phyloP scores from a whole-genome alignment of 2,113 vertebrate genomes.

The Boulengeromyrus knoepffleri region DNA sequence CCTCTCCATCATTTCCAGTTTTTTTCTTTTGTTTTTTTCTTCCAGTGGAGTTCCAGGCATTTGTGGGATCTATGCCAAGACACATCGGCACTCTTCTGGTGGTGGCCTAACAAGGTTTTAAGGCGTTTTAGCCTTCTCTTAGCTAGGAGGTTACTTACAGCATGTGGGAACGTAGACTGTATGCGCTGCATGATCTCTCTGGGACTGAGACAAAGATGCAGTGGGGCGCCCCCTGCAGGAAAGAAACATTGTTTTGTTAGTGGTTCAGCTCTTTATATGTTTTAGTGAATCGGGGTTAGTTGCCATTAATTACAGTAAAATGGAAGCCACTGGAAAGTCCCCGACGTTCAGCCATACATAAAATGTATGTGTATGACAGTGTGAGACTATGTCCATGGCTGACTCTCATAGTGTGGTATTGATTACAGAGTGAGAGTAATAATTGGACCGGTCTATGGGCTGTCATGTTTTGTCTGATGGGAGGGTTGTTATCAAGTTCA shows the following conservation, averaged over 20 bases:
- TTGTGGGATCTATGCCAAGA: not conserved
- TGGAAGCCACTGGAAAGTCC: not conserved
- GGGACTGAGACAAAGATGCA: not conserved
- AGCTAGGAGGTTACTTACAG: not conserved
- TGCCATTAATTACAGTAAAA: not conserved
- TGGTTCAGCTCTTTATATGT: not conserved
- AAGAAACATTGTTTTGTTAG: not conserved
- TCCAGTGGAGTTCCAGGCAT: not conserved
- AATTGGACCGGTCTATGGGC: conserved; percentile 63
- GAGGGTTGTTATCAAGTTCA: conserved; percentile 49
- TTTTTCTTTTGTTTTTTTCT: not conserved
- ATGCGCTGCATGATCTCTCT: not conserved
- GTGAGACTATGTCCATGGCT: conserved; percentile 51
- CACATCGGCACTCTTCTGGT: not conserved
- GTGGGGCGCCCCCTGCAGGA: not conserved
- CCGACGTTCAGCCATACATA: not conserved
- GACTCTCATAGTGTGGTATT: conserved; percentile 57
- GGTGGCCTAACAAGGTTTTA: not conserved
- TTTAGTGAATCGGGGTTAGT: not conserved
- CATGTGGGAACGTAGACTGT: not conserved
- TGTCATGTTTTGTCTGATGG: conserved; percentile 65
- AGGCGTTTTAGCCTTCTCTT: not conserved
- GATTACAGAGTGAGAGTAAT: conserved; percentile 60
- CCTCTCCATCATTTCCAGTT: not conserved
- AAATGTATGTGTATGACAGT: not conserved